Evolutionary conservation across 2,113 vertebrate genomes (phyloP), one percentile per base, ranked within the genome.

Genomic region (Synchiropus splendidus): DNA sequence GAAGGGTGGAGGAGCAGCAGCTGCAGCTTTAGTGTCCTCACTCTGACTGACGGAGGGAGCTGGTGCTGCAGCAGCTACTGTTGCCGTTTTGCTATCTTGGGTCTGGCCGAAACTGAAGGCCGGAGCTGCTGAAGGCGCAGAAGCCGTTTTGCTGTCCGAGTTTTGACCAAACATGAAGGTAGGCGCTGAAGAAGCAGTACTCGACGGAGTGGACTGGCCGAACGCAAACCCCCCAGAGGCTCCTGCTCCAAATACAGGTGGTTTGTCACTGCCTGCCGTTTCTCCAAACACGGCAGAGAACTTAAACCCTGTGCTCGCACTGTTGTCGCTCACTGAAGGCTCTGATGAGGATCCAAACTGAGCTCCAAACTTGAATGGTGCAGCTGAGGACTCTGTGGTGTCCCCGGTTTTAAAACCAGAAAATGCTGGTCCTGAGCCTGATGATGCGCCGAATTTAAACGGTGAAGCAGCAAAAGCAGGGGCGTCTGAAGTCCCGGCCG

Each of bases 401-500:
- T 48, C 62, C 48, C 87, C 90, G 61, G 92, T 92, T 74, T 92
- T 92, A 56, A 94, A 88, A 44, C 73, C 79, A 41, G 77, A 84
- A 58, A 82, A 34, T 16, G 38, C 63, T 1, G 66, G 51, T 18
- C 10, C 72, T 0, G 59, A 53, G 30, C 56, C 64, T 52, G 74
- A 72, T 41, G 79, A 64, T 16, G 74, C 70, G 59, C 88, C 92
- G 65, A 94, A 94, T 70, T 92, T 92, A 54, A 94, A 89, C 35
- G 64, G 82, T 61, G 83, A 85, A 56, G 83, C 46, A 47, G 61
- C 69, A 67, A 65, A 80, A 0, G 48, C 48, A 74, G 65, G 78
- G 0, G 62, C 56, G 18, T 82, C 68, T 0, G 73, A 79, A 39
- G 84, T 53, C 32, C 88, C 88, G 3, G 87, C 89, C 9, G 82